phyloP scores from a whole-genome alignment of 1,140 invertebrate genomes.

The Formica selysi region DNA sequence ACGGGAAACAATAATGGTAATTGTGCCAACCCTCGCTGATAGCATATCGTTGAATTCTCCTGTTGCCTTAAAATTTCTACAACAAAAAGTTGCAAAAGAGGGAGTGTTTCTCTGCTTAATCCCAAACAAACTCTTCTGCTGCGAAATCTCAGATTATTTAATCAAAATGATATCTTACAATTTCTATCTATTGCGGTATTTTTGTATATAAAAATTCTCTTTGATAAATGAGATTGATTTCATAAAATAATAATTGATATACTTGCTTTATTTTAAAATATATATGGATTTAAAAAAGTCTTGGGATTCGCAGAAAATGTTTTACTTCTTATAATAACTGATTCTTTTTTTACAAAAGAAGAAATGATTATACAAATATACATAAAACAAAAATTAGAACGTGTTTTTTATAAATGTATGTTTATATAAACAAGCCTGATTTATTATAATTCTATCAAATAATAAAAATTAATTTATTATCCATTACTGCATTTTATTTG shows the following conservation, averaged over 20 bases:
- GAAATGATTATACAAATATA: not conserved
- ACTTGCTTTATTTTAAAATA: not conserved
- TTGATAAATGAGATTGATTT: slow-evolving; percentile 10
- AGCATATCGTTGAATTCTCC: slow-evolving; percentile 82
- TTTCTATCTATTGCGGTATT: not conserved
- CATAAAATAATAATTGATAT: not conserved
- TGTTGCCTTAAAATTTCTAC: slow-evolving; percentile 88
- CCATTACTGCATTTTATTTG: too few species aligned
- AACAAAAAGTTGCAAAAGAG: slow-evolving; percentile 67
- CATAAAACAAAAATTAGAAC: too few species aligned
- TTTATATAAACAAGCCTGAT: too few species aligned
- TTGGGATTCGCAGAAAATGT: not conserved
- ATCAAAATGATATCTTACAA: slow-evolving; percentile 22
- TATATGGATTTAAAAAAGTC: too few species aligned
- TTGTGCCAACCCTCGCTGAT: slow-evolving; percentile 89
- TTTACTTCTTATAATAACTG: not conserved
- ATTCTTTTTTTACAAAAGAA: not conserved
- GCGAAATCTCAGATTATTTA: slow-evolving; percentile 52
- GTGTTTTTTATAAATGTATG: too few species aligned
- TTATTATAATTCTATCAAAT: too few species aligned
- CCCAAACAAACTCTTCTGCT: slow-evolving; percentile 15
- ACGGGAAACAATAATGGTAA: slow-evolving; percentile 91
- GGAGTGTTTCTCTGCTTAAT: slow-evolving; percentile 22
- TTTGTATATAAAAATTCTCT: slow-evolving; percentile 12
- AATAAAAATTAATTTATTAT: too few species aligned